These are phyloP conservation scores for Physocephala rufipes DNA, from an alignment of 2,888 invertebrate species.

Conservation along the genomic window DNA sequence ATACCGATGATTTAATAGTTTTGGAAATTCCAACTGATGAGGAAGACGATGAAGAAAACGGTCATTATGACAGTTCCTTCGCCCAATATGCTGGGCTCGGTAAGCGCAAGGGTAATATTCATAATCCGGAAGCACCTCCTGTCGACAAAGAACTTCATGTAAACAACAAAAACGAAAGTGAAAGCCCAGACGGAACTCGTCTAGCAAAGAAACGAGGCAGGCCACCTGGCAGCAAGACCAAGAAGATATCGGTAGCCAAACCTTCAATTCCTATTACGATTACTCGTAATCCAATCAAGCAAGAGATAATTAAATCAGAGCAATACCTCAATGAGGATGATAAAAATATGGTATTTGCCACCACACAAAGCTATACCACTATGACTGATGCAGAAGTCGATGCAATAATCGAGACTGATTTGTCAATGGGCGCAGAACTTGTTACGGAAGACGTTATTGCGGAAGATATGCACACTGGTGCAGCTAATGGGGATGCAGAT, in stretches of 20 bases:
- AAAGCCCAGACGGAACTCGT: constrained; percentile 19
- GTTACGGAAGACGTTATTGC: constrained; percentile 12
- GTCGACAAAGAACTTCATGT: not conserved
- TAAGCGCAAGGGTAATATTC: constrained; percentile 19
- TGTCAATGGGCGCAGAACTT: constrained; percentile 15
- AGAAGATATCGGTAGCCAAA: not conserved
- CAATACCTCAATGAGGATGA: constrained; percentile 13
- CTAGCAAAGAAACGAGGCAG: not conserved
- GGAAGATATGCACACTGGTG: not conserved
- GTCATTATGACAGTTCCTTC: constrained; percentile 4
- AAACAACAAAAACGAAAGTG: constrained; percentile 15
- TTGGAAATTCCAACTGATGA: constrained; percentile 27
- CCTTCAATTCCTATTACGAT: not conserved
- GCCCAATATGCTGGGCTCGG: not conserved
- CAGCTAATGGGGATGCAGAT: not conserved
- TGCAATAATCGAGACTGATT: constrained; percentile 25
- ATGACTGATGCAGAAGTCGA: constrained; percentile 26
- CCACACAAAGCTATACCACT: not conserved
- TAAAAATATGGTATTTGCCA: not conserved
- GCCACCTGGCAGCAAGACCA: not conserved
- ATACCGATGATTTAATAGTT: constrained; percentile 28
- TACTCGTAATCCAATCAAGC: not conserved
- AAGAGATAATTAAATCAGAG: constrained; percentile 2
- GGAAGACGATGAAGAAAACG: not conserved
- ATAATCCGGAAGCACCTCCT: not conserved